phyloP scores from a whole-genome alignment of 2,797 vertebrate species.

The Cirrhinus molitorella region DNA sequence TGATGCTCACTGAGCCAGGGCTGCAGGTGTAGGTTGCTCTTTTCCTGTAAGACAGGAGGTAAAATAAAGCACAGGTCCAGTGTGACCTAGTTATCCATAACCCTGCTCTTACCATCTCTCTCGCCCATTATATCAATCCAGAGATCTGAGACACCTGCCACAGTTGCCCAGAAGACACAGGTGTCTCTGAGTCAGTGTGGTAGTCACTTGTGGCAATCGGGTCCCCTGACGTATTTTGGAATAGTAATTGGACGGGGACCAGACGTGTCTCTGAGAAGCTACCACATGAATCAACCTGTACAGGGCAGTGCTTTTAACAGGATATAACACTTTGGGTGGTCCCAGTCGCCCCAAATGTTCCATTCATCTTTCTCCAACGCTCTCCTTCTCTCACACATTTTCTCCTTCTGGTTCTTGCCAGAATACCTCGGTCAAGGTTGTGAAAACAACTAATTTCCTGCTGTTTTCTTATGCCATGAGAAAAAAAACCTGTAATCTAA shows the following conservation, averaged over 20 bases:
- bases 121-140: slow-evolving; percentile 66
- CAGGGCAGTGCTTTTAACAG: slow-evolving; percentile 72
- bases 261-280: slow-evolving; percentile 75
- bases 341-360: slow-evolving; percentile 30
- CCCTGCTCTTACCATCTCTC: slow-evolving; percentile 58
- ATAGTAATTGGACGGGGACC: slow-evolving; percentile 82
- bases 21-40: slow-evolving; percentile 22
- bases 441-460: background rate
- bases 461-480: background rate
- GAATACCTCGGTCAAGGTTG: background rate
- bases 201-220: slow-evolving; percentile 69
- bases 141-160: slow-evolving; percentile 71
- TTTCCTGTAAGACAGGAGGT: slow-evolving; percentile 52
- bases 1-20: background rate
- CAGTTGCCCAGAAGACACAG: slow-evolving; percentile 74
- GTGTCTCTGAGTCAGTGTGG: slow-evolving; percentile 65
- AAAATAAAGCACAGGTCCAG: slow-evolving; percentile 65
- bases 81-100: slow-evolving; percentile 76
- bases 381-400: slow-evolving; percentile 8
- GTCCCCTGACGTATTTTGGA: slow-evolving; percentile 80
- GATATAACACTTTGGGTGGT: slow-evolving; percentile 68
- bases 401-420: slow-evolving; percentile 15
- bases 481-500: background rate
- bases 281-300: slow-evolving; percentile 80
- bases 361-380: slow-evolving; percentile 36